A percentile compares a stretch with the other conserved stretches of the same genome.
Evolutionary conservation across 2,888 invertebrate genomes (phyloP).

Genomic region (Acutogordius australiensis): DNA sequence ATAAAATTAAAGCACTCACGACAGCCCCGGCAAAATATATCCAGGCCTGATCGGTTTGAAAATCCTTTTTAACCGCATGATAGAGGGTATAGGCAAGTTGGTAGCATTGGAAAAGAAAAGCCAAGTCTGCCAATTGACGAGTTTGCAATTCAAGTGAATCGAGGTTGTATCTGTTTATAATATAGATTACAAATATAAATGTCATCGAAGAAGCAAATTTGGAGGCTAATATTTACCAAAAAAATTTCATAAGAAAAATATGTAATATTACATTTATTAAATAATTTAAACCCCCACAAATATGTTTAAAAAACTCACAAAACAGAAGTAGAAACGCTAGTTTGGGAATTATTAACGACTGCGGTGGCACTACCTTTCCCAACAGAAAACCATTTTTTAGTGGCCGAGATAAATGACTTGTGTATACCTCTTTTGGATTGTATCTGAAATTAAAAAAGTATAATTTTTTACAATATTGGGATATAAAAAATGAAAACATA

Average conservation of each 20-base stretch:
- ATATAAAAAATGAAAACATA: neutral
- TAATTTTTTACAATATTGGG: neutral
- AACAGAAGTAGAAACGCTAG: conserved; percentile 38
- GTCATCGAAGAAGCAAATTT: too few relatives aligned
- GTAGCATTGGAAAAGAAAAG: conserved; percentile 80
- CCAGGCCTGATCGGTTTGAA: conserved; percentile 85
- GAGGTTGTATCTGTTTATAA: conserved; percentile 21
- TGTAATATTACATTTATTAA: too few relatives aligned
- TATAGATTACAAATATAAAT: too few relatives aligned
- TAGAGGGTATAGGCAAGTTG: conserved; percentile 66
- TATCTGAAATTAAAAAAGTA: conserved; percentile 23
- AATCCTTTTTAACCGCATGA: conserved; percentile 83
- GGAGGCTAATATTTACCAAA: too few relatives aligned
- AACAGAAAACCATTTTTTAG: conserved; percentile 53
- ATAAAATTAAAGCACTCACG: too few relatives aligned
- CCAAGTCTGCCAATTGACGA: conserved; percentile 64
- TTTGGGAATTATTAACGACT: conserved; percentile 9
- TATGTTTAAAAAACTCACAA: conserved; percentile 42
- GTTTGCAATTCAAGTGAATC: conserved; percentile 55
- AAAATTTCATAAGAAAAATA: too few relatives aligned
- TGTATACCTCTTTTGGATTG: conserved; percentile 48
- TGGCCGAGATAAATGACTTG: conserved; percentile 63
- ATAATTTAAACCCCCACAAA: too few relatives aligned
- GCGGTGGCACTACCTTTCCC: neutral
- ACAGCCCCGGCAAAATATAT: conserved; percentile 76